A percentile compares a stretch with the other conserved stretches of the same genome.
Evolutionary conservation across 2,888 invertebrate genomes (phyloP).

Genomic region (Cylindroiulus punctatus): DNA sequence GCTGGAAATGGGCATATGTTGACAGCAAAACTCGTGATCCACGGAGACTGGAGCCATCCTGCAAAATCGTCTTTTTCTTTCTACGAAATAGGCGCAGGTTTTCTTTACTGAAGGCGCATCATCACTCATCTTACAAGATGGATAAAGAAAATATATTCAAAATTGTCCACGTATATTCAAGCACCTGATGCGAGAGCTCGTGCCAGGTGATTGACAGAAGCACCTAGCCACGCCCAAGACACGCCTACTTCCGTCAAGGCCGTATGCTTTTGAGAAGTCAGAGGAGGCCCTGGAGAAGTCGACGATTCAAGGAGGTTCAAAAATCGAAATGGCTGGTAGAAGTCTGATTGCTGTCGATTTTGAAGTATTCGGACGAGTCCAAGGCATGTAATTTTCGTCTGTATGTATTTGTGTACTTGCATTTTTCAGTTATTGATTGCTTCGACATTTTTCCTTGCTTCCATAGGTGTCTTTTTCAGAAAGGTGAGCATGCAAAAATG

Average conservation of each 20-base stretch:
- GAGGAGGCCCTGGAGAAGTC: no score
- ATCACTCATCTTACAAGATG: not conserved
- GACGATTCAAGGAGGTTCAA: not conserved
- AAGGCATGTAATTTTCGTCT: constrained; percentile 46
- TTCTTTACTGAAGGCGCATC: not conserved
- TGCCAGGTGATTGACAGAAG: not conserved
- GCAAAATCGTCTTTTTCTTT: constrained; percentile 53
- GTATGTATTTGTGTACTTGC: not conserved
- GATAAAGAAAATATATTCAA: not conserved
- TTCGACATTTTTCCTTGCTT: not conserved
- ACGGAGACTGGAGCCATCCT: constrained; percentile 23
- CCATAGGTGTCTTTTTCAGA: constrained; percentile 55
- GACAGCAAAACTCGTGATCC: constrained; percentile 3
- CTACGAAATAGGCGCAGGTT: constrained; percentile 46
- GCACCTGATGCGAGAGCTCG: no score
- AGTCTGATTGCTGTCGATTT: constrained; percentile 50
- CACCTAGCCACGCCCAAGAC: not conserved
- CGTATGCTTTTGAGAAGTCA: not conserved
- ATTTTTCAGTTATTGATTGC: not conserved
- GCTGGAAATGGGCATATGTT: constrained; percentile 36
- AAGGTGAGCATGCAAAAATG: constrained; percentile 50
- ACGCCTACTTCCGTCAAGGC: not conserved
- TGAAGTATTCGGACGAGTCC: constrained; percentile 56
- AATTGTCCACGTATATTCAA: constrained; percentile 1
- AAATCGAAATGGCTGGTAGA: not conserved